These are phyloP conservation scores for Xylocampa areola DNA, from an alignment of 2,888 invertebrate species.

Conservation along the genomic window DNA sequence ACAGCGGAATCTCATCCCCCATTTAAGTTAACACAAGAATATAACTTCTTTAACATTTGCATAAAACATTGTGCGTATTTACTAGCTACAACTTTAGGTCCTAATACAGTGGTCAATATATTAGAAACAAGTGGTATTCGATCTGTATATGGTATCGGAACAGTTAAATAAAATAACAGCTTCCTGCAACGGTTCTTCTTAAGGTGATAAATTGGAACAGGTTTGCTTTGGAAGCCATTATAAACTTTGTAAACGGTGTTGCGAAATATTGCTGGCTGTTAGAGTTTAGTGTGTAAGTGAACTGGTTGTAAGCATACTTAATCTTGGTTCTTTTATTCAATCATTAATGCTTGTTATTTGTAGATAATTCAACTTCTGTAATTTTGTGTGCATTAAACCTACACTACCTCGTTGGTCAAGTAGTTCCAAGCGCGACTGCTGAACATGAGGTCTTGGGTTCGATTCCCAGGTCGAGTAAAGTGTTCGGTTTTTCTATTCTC, in stretches of 20 bases:
- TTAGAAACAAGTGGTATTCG: constrained; percentile 1
- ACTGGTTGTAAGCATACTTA: background rate
- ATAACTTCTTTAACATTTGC: constrained; percentile 7
- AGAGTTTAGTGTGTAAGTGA: background rate
- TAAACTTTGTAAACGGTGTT: constrained; percentile 17
- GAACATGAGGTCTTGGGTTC: no score
- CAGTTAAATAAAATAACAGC: constrained; percentile 12
- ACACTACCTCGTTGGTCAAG: no score
- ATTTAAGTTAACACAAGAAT: constrained; percentile 13
- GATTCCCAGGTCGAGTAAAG: no score
- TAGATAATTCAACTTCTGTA: no score
- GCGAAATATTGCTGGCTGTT: constrained; percentile 3
- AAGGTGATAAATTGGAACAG: constrained; percentile 7
- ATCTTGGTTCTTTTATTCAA: background rate
- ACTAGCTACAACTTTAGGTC: constrained; percentile 12
- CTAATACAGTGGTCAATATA: constrained; percentile 8
- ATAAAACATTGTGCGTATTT: constrained; percentile 27
- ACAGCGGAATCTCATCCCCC: background rate
- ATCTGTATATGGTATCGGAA: constrained; percentile 22
- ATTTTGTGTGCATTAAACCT: no score
- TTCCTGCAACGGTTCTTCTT: constrained; percentile 31
- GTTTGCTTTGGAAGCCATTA: constrained; percentile 2
- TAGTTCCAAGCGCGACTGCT: no score
- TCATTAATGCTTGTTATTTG: background rate
- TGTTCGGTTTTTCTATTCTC: no score